Evolutionary conservation across 2,797 vertebrate genomes (phyloP).

Genomic region (Meriones psammophilus): DNA sequence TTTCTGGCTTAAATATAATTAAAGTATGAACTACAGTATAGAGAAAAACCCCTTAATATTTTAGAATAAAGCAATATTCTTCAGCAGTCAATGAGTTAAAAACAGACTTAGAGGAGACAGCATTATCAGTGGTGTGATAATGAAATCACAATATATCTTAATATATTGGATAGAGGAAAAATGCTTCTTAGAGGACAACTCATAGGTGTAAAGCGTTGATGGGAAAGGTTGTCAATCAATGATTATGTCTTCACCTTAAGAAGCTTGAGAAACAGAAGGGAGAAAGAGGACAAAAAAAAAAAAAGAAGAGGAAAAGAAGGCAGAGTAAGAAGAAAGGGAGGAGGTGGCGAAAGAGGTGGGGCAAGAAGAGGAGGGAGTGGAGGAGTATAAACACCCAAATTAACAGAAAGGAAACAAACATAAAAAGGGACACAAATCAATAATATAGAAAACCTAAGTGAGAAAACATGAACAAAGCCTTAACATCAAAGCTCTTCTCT

Average conservation of each 20-base stretch:
- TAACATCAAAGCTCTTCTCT: background rate
- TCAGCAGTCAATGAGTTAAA: background rate
- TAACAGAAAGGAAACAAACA: background rate
- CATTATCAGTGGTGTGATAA: background rate
- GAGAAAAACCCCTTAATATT: background rate
- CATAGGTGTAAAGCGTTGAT: background rate
- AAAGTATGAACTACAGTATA: background rate
- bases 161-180: no score
- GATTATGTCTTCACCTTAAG: background rate
- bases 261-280: background rate
- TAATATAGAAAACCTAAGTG: background rate
- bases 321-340: background rate
- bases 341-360: no score
- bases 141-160: background rate
- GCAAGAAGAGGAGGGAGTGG: no score
- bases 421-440: background rate
- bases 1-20: background rate
- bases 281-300: background rate
- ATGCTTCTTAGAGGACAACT: background rate
- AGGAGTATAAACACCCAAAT: background rate
- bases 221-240: background rate
- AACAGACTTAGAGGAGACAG: background rate
- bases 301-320: background rate
- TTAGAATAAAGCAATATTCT: background rate
- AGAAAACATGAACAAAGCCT: background rate